Base-by-base conservation (phyloP, 2,113 vertebrate genomes). In the Telmatochromis bifrenatus region DNA sequence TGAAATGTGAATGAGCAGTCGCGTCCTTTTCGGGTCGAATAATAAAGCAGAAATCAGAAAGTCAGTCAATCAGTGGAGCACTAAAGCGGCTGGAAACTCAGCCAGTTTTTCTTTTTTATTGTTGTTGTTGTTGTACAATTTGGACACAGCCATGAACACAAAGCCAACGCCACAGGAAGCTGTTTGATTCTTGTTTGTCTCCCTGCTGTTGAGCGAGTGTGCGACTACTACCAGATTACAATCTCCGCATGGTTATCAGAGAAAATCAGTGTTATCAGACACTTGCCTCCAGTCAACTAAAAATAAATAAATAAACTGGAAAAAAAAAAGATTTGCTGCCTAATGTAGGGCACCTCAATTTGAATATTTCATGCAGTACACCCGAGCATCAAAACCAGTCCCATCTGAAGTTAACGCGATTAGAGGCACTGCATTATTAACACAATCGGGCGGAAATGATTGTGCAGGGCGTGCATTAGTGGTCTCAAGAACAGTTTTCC, bases 351-450 rank as follows among this genome's bases (percentile, higher is more conserved):
- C 92, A 91, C 81, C 88, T 89, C 83, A 2, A 87, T 91, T 90
- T 93, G 51, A 93, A 95, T 93, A 93, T 94, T 94, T 93, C 42
- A 93, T 93, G 87, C 83, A 21, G 62, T 70, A 47, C 65, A 83
- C 84, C 84, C 12, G 13, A 60, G 83, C 77, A 90, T 91, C 90
- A 89, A 87, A 93, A 83, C 58, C 85, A 88, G 85, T 84, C 84
- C 77, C 77, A 45, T 87, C 81, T 19, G 42, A 60, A 55, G 80
- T 84, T 93, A 91, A 93, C 75, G 23, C 86, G 88, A 93, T 92
- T 87, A 93, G 70, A 88, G 65, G 49, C 86, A 4, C 68, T 81
- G 47, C 68, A 87, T 92, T 92, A 91, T 90, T 88, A 90, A 90
- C 60, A 83, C 79, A 82, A 77, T 55, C 23, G 54, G 75, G 39